Conservation (phyloP, 2,113 vertebrate species). For the Mungos mungo region DNA sequence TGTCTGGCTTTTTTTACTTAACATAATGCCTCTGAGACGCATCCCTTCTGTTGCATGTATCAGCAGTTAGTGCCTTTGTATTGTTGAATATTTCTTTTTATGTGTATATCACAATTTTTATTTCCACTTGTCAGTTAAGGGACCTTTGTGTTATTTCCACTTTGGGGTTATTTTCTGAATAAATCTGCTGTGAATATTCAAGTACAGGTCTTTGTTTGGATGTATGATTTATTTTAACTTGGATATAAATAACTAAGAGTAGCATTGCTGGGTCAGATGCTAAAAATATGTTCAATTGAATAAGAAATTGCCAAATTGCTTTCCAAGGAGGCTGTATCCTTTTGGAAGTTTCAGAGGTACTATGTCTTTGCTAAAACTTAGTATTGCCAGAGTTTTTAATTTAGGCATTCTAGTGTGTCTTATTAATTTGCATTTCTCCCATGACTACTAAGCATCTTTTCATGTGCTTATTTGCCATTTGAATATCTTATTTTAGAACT, state of each 20-base stretch:
- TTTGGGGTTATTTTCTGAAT: background rate
- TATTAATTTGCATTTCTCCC: background rate
- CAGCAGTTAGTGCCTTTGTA: background rate
- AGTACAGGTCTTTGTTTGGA: background rate
- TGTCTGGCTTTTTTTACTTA: background rate
- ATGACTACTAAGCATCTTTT: background rate
- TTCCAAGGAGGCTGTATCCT: background rate
- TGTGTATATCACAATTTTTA: background rate
- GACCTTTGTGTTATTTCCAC: background rate
- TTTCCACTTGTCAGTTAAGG: background rate
- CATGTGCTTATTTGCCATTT: background rate
- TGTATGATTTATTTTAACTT: background rate
- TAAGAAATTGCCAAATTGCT: background rate
- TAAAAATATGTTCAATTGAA: background rate
- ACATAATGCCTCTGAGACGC: background rate
- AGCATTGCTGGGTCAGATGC: background rate
- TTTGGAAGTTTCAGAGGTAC: background rate
- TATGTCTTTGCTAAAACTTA: background rate
- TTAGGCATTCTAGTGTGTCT: background rate
- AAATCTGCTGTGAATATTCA: background rate
- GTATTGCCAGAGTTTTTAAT: background rate
- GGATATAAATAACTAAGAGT: background rate
- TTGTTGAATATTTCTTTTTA: background rate
- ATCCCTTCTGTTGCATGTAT: background rate
- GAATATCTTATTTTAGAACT: background rate